Evolutionary conservation across 2,797 vertebrate genomes (phyloP), one percentile per base, ranked within the genome.

Genomic region (Champsocephalus esox): DNA sequence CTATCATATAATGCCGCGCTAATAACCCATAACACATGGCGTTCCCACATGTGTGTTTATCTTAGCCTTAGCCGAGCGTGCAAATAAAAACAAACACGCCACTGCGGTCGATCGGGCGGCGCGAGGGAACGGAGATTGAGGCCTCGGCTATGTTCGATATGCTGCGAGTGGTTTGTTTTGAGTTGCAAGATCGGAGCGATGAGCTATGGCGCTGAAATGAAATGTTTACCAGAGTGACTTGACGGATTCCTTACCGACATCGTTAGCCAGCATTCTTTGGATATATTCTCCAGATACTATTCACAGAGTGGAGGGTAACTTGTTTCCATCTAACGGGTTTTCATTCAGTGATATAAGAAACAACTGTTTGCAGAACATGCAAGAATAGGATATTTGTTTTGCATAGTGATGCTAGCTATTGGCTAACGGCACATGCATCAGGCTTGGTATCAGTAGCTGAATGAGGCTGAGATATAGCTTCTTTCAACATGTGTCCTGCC

Each of bases 71-170:
- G 82, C 80, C 64, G 55, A 72, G 70, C 56, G 14, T 74, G 79
- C 79, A 83, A 87, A 78, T 72, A 80, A 89, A 38, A 91, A 89
- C 87, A 91, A 90, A 88, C 79, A 84, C 10, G 34, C 59, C 81
- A 45, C 75, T 80, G 87, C 21, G 81, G 87, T 91, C 7, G 3
- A 71, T 76, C 44, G 3, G 78, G 66, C 75, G 45, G 67, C 3
- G 43, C 64, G 14, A 64, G 55, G 69, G 70, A 81, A 69, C 41
- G 59, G 77, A 66, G 83, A 88, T 85, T 62, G 78, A 45, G 8
- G 75, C 73, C 83, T 75, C 4, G 76, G 79, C 78, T 84, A 80
- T 89, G 84, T 88, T 75, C 41, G 63, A 87, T 87, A 89, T 83
- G 83, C 80, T 48, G 34, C 21, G 54, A 79, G 73, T 3, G 72